Conservation (phyloP, 2,797 vertebrate genomes). For the Ctenochaetus hawaiiensis region DNA sequence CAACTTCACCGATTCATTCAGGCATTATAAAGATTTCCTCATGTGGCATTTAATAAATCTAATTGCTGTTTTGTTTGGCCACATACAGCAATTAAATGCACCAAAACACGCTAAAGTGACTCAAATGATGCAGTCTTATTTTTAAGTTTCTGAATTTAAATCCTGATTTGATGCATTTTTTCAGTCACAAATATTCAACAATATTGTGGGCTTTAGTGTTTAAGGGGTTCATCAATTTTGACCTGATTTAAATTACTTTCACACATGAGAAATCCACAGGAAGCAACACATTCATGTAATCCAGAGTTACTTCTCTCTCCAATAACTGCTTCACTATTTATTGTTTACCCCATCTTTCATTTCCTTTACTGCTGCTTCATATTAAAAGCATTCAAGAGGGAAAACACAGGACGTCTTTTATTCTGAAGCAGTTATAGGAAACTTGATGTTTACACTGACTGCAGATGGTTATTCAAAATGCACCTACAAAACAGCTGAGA, state of each 20-base stretch:
- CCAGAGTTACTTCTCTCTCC: no score
- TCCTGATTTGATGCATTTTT: background rate
- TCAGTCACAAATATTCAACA: background rate
- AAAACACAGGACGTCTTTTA: background rate
- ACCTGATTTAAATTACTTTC: background rate
- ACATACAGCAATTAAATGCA: background rate
- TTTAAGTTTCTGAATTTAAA: background rate
- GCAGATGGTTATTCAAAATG: background rate
- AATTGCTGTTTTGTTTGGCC: background rate
- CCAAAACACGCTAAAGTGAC: background rate
- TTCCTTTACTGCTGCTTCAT: background rate
- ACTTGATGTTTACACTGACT: background rate
- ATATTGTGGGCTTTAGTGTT: background rate
- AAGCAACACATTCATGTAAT: background rate
- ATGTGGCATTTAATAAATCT: background rate
- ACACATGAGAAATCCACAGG: background rate
- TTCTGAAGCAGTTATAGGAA: background rate
- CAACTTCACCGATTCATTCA: conserved; percentile 9
- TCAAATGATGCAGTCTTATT: background rate
- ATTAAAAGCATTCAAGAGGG: background rate
- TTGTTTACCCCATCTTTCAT: background rate
- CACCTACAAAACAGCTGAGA: background rate
- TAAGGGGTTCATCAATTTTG: background rate
- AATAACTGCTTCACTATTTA: background rate
- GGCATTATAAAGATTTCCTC: background rate